Evolutionary conservation across 1,140 invertebrate species (phyloP), one percentile per base, ranked within the genome.

Genomic region (Sarcophaga peregrina): DNA sequence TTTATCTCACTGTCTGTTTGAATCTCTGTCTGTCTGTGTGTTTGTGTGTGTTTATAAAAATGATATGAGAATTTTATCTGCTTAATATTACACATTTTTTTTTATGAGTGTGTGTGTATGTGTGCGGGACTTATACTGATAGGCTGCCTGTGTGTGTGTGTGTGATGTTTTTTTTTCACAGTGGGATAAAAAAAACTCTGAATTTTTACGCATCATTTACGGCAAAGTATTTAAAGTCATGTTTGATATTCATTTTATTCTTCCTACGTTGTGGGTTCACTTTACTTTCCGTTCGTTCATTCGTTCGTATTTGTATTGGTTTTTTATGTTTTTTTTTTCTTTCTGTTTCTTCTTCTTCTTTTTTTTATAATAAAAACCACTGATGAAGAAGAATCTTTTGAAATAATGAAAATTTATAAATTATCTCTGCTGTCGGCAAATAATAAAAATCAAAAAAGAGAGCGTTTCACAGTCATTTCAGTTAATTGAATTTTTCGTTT

Each of bases 141-240:
- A 37, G 25, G 25, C 25, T 37, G 25, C 25, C 25, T 37, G 25
- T 37, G 25, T 2, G 25, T 37, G 25, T 37, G n/a, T n/a, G n/a
- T 50, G 58, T 68, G n/a, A 6, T 68, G 3, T 68, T 68, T 68
- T 68, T 25, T 25, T 6, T 68, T 52, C 13, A 9, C 7, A 68
- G 15, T 78, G 20, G 20, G 8, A n/a, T n/a, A n/a, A 20, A 72
- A 25, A 17, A 78, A 20, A 20, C 7, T 1, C 47, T 5, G 48
- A 78, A 52, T 20, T 78, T 78, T 78, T 47, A 76, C 74, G 74
- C 74, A 48, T 76, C 74, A 76, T 76, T 76, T 76, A 76, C 74
- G n/a, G 20, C 8, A 47, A 76, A 76, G 45, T 47, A 76, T 78
- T 78, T 52, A 20, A 50, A 78, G 13, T 78, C 48, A 78, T 78